Evolutionary conservation across 2,797 vertebrate genomes (phyloP), one percentile per base, ranked within the genome.

Genomic region (Gallinago solitaria): DNA sequence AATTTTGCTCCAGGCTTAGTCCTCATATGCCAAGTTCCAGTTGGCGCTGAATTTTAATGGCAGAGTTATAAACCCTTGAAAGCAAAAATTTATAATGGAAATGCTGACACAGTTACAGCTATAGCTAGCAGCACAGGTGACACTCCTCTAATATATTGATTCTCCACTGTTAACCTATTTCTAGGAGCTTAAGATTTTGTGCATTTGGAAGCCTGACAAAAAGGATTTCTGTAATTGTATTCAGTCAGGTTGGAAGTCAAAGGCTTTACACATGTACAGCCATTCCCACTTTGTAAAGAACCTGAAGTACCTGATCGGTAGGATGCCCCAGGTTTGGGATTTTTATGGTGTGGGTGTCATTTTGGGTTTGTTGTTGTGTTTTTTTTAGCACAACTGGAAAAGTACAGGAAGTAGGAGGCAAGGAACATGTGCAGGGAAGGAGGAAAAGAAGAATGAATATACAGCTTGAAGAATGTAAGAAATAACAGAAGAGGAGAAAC

Each of bases 21-120:
- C 56, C 87, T 75, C 76, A 37, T 75, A 87, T 88, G 93, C 96
- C 96, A 96, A 93, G 69, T 93, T 96, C 96, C 91, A 95, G 94
- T 94, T 82, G 33, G 83, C 87, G 96, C 92, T 91, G 79, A 96
- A 96, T 94, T 68, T 96, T 91, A 96, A 97, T 74, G 50, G 93
- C 70, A 93, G 95, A 60, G 23, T 94, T 93, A 96, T 92, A 95
- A 97, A 97, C 48, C 89, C 93, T 95, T 56, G 37, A 97, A 97
- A 97, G 95, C 69, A 89, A 89, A 93, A 91, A 91, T 92, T 54
- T 81, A 59, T 77, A 96, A 90, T 92, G 97, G 96, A 97, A 97
- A 96, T 70, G 59, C 95, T 96, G 96, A 97, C 93, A 93, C 65
- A 48, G 82, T 80, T 87, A 85, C 45, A 95, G 64, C 90, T 97